Percentiles rank a stretch among this genome's conserved stretches.
These are phyloP conservation scores for Papilio elwesi DNA, from an alignment of 2,888 invertebrate genomes.

Conservation along the genomic window DNA sequence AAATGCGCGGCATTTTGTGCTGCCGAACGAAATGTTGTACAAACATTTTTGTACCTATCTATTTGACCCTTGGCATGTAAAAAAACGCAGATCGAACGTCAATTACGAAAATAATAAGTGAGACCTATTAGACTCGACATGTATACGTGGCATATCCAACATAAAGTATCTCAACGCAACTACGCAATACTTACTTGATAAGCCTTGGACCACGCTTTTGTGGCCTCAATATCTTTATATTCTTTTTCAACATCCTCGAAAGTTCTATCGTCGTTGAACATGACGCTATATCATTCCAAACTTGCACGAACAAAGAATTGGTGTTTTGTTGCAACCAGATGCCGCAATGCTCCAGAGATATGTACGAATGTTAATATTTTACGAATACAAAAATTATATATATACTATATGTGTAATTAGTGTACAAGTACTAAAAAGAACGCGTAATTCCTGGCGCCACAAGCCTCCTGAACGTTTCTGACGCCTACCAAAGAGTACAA, in stretches of 20 bases:
- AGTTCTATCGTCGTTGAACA: conserved; percentile 58
- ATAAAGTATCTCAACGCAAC: conserved; percentile 53
- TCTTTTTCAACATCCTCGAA: conserved; percentile 86
- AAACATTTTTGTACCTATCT: neutral
- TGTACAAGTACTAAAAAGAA: conserved; percentile 8
- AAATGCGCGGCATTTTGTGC: neutral
- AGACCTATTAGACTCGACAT: conserved; percentile 21
- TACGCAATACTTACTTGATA: conserved; percentile 86
- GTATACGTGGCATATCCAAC: conserved; percentile 61
- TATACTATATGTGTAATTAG: neutral
- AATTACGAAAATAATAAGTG: neutral
- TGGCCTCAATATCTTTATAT: conserved; percentile 88
- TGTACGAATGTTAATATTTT: conserved; percentile 35
- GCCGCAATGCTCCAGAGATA: conserved; percentile 51
- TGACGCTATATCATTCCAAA: conserved; percentile 58
- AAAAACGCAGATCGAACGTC: neutral
- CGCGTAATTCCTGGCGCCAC: neutral
- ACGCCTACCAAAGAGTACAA: conserved; percentile 10
- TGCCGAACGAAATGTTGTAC: neutral
- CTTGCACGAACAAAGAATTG: conserved; percentile 50
- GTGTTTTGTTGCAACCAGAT: conserved; percentile 53
- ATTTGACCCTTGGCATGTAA: conserved; percentile 2
- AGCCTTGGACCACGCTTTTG: conserved; percentile 87
- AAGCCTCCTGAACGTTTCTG: conserved; percentile 13
- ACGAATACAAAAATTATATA: neutral